Evolutionary conservation across 2,113 vertebrate genomes (phyloP), one percentile per base, ranked within the genome.

Genomic region (Pteropus alecto): DNA sequence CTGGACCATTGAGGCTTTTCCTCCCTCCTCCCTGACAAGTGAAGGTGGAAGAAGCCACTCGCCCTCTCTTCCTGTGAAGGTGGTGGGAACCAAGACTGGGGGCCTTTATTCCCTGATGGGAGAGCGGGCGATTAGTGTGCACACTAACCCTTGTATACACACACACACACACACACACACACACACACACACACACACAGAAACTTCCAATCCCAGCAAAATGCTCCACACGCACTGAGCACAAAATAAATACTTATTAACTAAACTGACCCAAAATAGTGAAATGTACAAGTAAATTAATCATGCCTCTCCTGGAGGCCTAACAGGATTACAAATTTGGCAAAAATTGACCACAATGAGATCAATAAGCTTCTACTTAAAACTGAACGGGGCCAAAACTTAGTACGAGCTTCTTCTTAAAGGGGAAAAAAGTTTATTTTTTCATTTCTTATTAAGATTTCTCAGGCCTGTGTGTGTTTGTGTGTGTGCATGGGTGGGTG

Each of bases 301-400:
- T 92, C 74, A 73, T 13, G 74, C 63, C 90, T 93, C 74, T 81
- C 96, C 87, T 0, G 1, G 73, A 84, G 86, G 77, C 67, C 87
- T 85, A 84, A 82, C 78, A 60, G 90, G 90, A 97, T 92, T 87
- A 97, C 95, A 93, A 92, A 96, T 93, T 92, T 79, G 22, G 92
- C 87, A 70, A 90, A 97, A 92, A 87, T 16, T 88, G 90, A 88
- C 77, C 84, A 67, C 48, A 16, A 2, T 0, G 90, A 95, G 85
- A 94, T 95, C 96, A 74, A 63, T 88, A 86, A 46, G 51, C 35
- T n/a, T 70, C 90, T 67, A 21, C 76, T 71, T 92, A 93, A 78
- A 67, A 78, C 24, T 1, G 22, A 95, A 87, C 1, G 10, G 46
- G 33, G 35, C 73, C 88, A 78, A 94, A 96, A 97, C 93, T 97